Base-by-base conservation (phyloP, 1,140 invertebrate genomes). In the Oedothorax gibbosus region DNA sequence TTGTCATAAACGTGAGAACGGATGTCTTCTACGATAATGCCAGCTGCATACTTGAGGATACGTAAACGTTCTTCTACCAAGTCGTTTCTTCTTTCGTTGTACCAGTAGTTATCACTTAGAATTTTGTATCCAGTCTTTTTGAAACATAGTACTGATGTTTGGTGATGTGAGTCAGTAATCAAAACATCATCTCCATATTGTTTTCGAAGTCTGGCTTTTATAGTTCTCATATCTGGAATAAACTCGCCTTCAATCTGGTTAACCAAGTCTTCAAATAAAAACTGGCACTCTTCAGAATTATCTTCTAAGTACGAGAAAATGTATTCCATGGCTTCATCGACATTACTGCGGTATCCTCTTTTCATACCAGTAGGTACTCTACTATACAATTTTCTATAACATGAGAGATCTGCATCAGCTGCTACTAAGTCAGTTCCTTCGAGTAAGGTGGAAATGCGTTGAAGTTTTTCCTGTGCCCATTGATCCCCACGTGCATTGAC, bases 241-340 rank as follows among this genome's bases (percentile, higher is more conserved):
- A 50, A 14, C 53, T 50, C 71, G 14, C 53, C 71, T 51, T 20
- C 53, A 35, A 20, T 73, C 51, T 73, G 50, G 51, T 73, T 20
- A 14, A 73, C 53, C 11, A 73, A 20, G 11, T 73, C 50, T 15
- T 73, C 21, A 15, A 73, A 5, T n/a, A 9, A 54, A 20, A 73
- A 73, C 51, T 73, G 71, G 20, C 71, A 53, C 51, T 73, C 71
- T 50, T 73, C 50, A 51, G 71, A 11, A 50, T 35, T 54, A 10
- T 73, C 51, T 73, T 50, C 71, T 15, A 73, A 50, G 20, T 15
- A 73, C 14, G 71, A 73, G 20, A 50, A 73, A 73, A 73, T 73
- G 14, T 15, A 10, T 73, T 73, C 71, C 71, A 73, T 50, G 35
- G 71, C 71, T 20, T 73, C 71, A 54, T 53, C 71, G 20, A 73